These are phyloP conservation scores for Piaya cayana DNA, from an alignment of 2,113 vertebrate species.

Conservation along the genomic window DNA sequence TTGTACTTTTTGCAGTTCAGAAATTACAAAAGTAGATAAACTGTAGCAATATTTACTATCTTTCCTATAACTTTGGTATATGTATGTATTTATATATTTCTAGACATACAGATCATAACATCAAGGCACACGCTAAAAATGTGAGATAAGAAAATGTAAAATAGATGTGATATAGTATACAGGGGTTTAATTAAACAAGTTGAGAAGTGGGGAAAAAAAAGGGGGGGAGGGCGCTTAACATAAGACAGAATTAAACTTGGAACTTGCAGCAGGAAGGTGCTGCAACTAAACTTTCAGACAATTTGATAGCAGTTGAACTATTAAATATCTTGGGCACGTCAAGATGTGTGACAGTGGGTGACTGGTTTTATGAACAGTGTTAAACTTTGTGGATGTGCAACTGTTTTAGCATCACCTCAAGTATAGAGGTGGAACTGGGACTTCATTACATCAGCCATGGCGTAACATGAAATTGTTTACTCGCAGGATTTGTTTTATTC, in stretches of 20 bases:
- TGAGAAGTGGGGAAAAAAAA: neutral
- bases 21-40: neutral
- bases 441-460: neutral
- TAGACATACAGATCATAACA: neutral
- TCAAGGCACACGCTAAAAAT: neutral
- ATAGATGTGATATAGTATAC: neutral
- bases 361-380: neutral
- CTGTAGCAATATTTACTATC: neutral
- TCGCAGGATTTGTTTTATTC: neutral
- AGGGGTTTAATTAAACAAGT: neutral
- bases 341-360: neutral
- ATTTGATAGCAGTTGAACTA: neutral
- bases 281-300: neutral
- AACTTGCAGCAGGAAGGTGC: neutral
- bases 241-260: neutral
- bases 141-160: neutral
- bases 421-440: neutral
- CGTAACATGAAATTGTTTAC: neutral
- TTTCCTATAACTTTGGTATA: neutral
- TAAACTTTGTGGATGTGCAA: neutral
- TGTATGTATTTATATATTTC: neutral
- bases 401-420: neutral
- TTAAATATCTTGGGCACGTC: neutral
- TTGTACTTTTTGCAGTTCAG: neutral
- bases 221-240: fast-evolving